Percentiles rank a stretch among this genome's conserved stretches.
These are phyloP conservation scores for Lasioglossum morio DNA, from an alignment of 2,888 invertebrate species.

Conservation along the genomic window DNA sequence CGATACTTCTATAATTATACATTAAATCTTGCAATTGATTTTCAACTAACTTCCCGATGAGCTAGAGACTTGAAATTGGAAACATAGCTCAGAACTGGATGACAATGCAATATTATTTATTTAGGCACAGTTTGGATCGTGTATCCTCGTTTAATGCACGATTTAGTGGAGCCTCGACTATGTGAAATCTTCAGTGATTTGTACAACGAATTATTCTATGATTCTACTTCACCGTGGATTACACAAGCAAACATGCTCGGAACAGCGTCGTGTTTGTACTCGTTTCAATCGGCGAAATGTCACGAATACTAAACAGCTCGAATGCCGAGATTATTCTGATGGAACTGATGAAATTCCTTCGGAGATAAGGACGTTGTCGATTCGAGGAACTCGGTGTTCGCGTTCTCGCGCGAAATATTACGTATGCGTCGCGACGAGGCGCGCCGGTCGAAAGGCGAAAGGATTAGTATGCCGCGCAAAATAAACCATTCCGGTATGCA, in stretches of 20 bases:
- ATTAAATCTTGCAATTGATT: too few relatives aligned
- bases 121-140: too few relatives aligned
- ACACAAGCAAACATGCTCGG: neutral
- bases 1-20: too few relatives aligned
- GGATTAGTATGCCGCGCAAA: conserved; percentile 71
- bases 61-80: too few relatives aligned
- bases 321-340: neutral
- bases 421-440: conserved; percentile 41
- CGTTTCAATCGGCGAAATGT: neutral
- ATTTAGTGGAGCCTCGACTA: too few relatives aligned
- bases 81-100: too few relatives aligned
- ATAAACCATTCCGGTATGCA: conserved; percentile 60
- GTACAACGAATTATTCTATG: too few relatives aligned
- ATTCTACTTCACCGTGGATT: neutral
- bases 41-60: too few relatives aligned
- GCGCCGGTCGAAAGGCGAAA: conserved; percentile 25
- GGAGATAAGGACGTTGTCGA: neutral
- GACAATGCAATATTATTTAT: too few relatives aligned
- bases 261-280: neutral
- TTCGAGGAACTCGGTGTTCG: neutral
- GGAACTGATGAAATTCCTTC: neutral
- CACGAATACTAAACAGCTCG: neutral
- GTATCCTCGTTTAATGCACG: too few relatives aligned
- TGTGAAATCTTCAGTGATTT: too few relatives aligned
- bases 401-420: conserved; percentile 24